Conservation (phyloP, 2,797 vertebrate species). For the Myiotriccus ornatus region DNA sequence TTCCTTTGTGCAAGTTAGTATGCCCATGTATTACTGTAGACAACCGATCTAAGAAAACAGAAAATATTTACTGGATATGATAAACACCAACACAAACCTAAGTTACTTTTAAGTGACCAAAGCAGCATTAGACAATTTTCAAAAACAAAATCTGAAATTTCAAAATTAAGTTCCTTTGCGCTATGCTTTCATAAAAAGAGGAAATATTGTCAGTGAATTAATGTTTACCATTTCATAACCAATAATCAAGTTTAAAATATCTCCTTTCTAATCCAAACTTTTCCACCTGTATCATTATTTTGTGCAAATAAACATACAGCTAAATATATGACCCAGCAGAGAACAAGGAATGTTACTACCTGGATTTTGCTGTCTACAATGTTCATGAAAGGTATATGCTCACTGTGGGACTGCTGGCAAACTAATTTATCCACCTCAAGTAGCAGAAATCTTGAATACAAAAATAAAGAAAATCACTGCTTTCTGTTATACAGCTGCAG, state of each 20-base stretch:
- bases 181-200: not conserved
- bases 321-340: not conserved
- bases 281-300: not conserved
- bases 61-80: not conserved
- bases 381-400: not conserved
- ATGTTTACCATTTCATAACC: not conserved
- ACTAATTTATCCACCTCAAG: not conserved
- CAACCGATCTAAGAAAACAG: no score
- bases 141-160: not conserved
- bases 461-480: not conserved
- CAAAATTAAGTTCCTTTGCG: not conserved
- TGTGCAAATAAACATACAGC: not conserved
- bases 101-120: not conserved
- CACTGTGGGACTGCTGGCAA: not conserved
- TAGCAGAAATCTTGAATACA: not conserved
- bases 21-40: not conserved
- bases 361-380: not conserved
- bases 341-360: not conserved
- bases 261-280: not conserved
- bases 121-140: not conserved
- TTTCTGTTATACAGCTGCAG: not conserved
- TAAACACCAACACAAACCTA: not conserved
- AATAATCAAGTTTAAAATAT: not conserved
- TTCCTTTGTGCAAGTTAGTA: not conserved
- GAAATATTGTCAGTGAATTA: not conserved